Percentiles rank a stretch among this genome's conserved stretches.
These are phyloP conservation scores for Ictinia mississippiensis DNA, from an alignment of 2,797 vertebrate genomes.

Conservation along the genomic window DNA sequence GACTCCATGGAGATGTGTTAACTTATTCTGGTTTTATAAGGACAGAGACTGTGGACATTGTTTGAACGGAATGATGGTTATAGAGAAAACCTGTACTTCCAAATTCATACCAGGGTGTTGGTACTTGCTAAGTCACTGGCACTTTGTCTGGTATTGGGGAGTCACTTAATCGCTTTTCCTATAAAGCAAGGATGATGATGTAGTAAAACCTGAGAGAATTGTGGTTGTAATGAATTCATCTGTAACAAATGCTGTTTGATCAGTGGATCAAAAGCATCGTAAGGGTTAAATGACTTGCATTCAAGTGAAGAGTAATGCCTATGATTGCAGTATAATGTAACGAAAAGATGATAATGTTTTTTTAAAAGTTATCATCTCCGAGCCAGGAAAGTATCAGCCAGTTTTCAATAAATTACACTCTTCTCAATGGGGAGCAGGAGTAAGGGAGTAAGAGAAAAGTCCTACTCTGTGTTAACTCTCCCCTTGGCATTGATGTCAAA, in stretches of 20 bases:
- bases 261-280: background rate
- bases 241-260: background rate
- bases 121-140: background rate
- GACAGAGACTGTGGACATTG: background rate
- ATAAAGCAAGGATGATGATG: background rate
- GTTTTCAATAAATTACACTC: slow-evolving; percentile 67
- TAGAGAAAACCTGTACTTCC: background rate
- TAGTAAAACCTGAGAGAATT: background rate
- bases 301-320: background rate
- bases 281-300: background rate
- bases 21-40: background rate
- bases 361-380: background rate
- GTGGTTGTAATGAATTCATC: background rate
- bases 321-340: slow-evolving; percentile 21
- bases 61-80: background rate
- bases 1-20: background rate
- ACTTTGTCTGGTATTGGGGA: background rate
- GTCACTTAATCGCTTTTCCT: background rate
- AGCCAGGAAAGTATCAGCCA: slow-evolving; percentile 66
- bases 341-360: background rate
- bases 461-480: slow-evolving; percentile 62
- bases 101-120: background rate
- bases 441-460: slow-evolving; percentile 26
- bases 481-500: slow-evolving; percentile 69
- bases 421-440: slow-evolving; percentile 36